Evolutionary conservation across 2,113 vertebrate species (phyloP), one percentile per base, ranked within the genome.

Genomic region (Sinocyclocheilus grahami): DNA sequence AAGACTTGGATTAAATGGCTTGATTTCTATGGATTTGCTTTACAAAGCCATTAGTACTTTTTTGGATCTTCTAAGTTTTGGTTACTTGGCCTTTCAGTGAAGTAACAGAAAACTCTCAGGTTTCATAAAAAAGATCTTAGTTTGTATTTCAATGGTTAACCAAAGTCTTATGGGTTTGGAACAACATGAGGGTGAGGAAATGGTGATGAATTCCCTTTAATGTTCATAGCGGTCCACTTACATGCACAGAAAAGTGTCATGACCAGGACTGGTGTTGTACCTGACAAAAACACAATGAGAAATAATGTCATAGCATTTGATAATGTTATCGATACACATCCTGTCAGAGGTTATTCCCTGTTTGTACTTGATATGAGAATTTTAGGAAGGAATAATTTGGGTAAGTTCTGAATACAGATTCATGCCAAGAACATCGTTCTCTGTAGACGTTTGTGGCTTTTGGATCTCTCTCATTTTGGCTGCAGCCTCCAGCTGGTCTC

Each of bases 401-500:
- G 46, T 69, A n/a, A 53, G 42, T 48, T 18, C 63, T n/a, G 65
- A 37, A 71, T n/a, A 37, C 62, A n/a, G 18, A 71, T 53, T 37
- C n/a, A 18, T 39, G 39, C 62, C 14, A 13, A 51, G 9, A 33
- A 33, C 30, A 33, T 33, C 14, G 48, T 71, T n/a, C 46, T 53
- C n/a, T 71, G 46, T 53, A 69, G 27, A 83, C 0, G 20, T 71
- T 83, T 55, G 46, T 83, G 63, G 81, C 60, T 82, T 82, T 69
- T 69, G 42, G 80, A 82, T 69, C 81, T 5, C 10, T 37, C 46
- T 71, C 58, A 53, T 33, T 83, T 71, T 83, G 63, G 81, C 65
- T 83, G 18, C 1, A 67, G 39, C 62, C 80, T 82, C 79, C 79
- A 82, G 79, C 79, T 82, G 60, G 22, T 67, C 79, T 82, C 14